Percentiles rank a stretch among this genome's conserved stretches.
Evolutionary conservation across 2,888 invertebrate genomes (phyloP).

Genomic region (Hyposoter dolosus): DNA sequence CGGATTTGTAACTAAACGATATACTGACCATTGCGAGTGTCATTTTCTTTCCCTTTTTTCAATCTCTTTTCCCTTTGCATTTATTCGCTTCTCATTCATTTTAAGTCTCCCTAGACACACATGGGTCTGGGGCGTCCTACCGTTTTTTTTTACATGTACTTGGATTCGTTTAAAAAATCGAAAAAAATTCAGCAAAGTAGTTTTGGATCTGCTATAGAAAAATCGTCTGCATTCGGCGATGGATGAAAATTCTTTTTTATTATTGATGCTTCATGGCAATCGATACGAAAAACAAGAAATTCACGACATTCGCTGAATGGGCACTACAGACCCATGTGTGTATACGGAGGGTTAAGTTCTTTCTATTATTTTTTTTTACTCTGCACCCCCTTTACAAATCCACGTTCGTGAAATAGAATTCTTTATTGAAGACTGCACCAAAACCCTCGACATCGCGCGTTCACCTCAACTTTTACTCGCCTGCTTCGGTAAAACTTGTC

Average conservation of each 20-base stretch:
- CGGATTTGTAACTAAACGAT: neutral
- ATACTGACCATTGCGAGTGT: slow-evolving; percentile 37
- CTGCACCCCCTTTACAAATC: slow-evolving; percentile 27
- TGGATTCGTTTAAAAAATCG: no score
- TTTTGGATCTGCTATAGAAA: no score
- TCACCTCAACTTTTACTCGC: slow-evolving; percentile 64
- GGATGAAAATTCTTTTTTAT: no score
- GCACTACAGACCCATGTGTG: no score
- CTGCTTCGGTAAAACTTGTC: slow-evolving; percentile 56
- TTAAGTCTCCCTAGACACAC: neutral
- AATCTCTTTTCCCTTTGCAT: slow-evolving; percentile 4
- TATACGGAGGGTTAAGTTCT: neutral
- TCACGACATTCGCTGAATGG: no score
- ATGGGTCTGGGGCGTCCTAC: no score
- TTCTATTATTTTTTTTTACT: slow-evolving; percentile 16
- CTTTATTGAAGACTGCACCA: slow-evolving; percentile 50
- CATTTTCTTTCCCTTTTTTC: slow-evolving; percentile 24
- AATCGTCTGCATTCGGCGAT: no score
- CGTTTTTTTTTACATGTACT: no score
- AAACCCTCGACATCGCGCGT: slow-evolving; percentile 77
- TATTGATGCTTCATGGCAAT: no score
- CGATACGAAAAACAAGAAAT: no score
- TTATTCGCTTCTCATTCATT: slow-evolving; percentile 24
- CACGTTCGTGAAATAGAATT: slow-evolving; percentile 40
- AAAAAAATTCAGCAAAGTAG: no score